phyloP scores from a whole-genome alignment of 2,888 invertebrate species.

The Xestia ashworthii region DNA sequence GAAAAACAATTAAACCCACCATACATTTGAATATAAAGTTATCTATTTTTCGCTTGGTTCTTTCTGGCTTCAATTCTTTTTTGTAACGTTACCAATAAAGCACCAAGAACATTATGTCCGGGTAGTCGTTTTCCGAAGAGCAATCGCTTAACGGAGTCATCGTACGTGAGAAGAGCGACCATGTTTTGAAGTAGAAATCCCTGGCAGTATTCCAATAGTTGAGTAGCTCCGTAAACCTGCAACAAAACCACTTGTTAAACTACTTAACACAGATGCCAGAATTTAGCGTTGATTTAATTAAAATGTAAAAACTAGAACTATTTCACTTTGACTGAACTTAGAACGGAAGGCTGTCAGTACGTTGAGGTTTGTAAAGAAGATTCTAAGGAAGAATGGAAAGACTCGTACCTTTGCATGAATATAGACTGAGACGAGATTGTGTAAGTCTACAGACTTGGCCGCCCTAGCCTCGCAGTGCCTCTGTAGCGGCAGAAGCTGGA shows the following conservation, averaged over 20 bases:
- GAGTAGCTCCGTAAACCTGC: constrained; percentile 96
- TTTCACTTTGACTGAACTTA: background rate
- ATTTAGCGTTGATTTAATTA: background rate
- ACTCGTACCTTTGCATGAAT: constrained; percentile 96
- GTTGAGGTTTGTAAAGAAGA: background rate
- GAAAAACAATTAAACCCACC: constrained; percentile 36
- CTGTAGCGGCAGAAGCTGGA: constrained; percentile 96
- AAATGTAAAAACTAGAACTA: background rate
- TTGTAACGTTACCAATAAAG: constrained; percentile 95
- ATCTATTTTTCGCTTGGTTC: constrained; percentile 84
- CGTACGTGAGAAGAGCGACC: constrained; percentile 98
- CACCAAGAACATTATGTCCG: constrained; percentile 96
- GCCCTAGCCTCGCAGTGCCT: constrained; percentile 96
- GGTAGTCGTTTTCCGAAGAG: constrained; percentile 97
- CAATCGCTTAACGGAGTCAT: constrained; percentile 96
- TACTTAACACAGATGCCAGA: background rate
- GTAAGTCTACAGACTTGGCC: constrained; percentile 95
- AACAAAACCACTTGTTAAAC: constrained; percentile 55
- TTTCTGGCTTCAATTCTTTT: constrained; percentile 94
- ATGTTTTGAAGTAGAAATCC: constrained; percentile 97
- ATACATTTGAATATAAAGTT: constrained; percentile 66
- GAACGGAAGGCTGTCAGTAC: background rate
- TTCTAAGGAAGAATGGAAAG: background rate
- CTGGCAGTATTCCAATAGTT: constrained; percentile 97
- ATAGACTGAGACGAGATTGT: constrained; percentile 97